Evolutionary conservation across 1,140 invertebrate genomes (phyloP), one percentile per base, ranked within the genome.

Genomic region (Caenorhabditis inopinata): DNA sequence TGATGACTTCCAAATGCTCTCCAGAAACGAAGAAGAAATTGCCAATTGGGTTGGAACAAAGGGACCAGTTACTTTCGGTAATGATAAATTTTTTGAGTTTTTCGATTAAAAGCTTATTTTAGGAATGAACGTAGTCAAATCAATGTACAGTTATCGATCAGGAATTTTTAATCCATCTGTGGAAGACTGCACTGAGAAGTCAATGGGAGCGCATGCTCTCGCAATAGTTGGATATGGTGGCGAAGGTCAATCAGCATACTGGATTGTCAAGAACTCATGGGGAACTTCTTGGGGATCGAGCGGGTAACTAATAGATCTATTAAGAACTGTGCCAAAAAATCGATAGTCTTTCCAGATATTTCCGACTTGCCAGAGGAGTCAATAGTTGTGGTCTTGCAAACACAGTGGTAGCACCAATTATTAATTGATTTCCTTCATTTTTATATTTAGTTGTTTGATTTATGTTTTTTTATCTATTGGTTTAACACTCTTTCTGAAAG

Each of bases 1-100:
- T 35, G 45, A 79, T 38, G 73, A 79, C 25, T 79, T 25, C 29
- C n/a, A 21, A 23, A 51, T 74, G 29, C 45, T 79, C 6, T 74
- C 62, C 1, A 35, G 6, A 11, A 74, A 53, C 27, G 78, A 79
- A 51, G 78, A 79, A 14, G 29, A 58, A 12, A 45, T 58, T 25
- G 78, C 78, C 9, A 27, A 79, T 35, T 79, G 78, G 78, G 62
- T 79, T 42, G 62, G 45, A 12, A 42, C 53, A 7, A 79, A 79
- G 25, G 78, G 78, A 73, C 78, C 78, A 11, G 78, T 79, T 14
- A 79, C 58, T 79, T 79, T 79, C 51, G 78, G 78, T 79, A 42
- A 42, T 42, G 21, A 74, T 6, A 7, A 9, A 1, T 1, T 18
- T 32, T 18, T 18, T 29, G 7, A 38, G 12, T 29, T 11, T 21